Evolutionary conservation across 2,888 invertebrate species (phyloP), one percentile per base, ranked within the genome.

Genomic region (Trisateles emortualis): DNA sequence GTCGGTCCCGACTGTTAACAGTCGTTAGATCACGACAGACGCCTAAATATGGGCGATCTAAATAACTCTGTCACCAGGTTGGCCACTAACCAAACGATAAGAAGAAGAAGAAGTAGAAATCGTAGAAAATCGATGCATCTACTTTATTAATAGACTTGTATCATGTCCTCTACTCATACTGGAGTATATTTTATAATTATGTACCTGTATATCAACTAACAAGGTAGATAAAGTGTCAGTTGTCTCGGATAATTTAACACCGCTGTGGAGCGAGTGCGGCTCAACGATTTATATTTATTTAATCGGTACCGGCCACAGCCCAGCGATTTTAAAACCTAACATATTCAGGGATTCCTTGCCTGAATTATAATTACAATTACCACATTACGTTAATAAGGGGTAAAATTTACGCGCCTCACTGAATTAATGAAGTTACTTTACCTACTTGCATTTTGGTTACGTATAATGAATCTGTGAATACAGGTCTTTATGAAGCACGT

Each of bases 281-380:
- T 57, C 60, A 57, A 47, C 63, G 47, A 71, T 71, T 74, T 74
- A 68, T 74, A 63, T 72, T 69, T 66, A 67, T 67, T 73, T 72
- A 68, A 71, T 66, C 59, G 69, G 52, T 42, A 9, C 36, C 40
- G 32, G 14, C 45, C 56, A 43, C 38, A n/a, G 16, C 43, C 10
- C 22, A 14, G 10, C 22, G 33, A 14, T 48, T 64, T 52, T 32
- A 29, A 49, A 55, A 55, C 39, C 19, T 48, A 48, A 50, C 26
- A 22, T 30, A 24, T 35, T 11, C 49, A 9, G 16, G 19, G 22
- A 50, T 26, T 0, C 19, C 10, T 16, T n/a, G 19, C 11, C 38
- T 29, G 30, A 55, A 51, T 52, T 56, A n/a, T n/a, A n/a, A n/a
- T n/a, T n/a, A n/a, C n/a, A 32, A 48, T 49, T 49, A 38, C 11